Percentiles rank a stretch among this genome's conserved stretches.
Conservation (phyloP, 1,140 invertebrate genomes). For the Drosophila carrolli region DNA sequence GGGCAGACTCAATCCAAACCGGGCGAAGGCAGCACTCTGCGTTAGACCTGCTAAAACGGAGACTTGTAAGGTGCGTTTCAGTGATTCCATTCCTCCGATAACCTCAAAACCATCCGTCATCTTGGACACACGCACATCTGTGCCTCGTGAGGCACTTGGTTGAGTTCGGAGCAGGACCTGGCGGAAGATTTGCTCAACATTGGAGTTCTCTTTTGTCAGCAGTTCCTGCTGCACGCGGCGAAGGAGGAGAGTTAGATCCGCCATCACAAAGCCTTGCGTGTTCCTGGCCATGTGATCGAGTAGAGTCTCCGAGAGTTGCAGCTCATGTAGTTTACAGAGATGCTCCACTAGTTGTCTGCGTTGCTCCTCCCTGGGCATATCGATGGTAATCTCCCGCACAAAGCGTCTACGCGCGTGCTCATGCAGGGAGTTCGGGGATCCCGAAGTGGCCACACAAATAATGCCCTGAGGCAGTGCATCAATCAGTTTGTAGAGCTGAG, state of each 20-base stretch:
- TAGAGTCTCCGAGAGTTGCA: not conserved
- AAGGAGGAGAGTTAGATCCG: slow-evolving; percentile 63
- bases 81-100: slow-evolving; percentile 88
- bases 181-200: slow-evolving; percentile 39
- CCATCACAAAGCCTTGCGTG: slow-evolving; percentile 73
- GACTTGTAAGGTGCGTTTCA: slow-evolving; percentile 88
- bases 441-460: slow-evolving; percentile 84
- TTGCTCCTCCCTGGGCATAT: slow-evolving; percentile 86
- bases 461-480: slow-evolving; percentile 79
- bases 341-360: slow-evolving; percentile 45
- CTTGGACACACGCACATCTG: slow-evolving; percentile 85
- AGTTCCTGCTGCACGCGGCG: slow-evolving; percentile 51
- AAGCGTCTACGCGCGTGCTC: slow-evolving; percentile 81
- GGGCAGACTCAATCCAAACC: slow-evolving; percentile 87
- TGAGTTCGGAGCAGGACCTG: slow-evolving; percentile 24
- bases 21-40: slow-evolving; percentile 87
- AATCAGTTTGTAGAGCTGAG: slow-evolving; percentile 79
- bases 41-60: slow-evolving; percentile 88
- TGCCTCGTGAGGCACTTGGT: slow-evolving; percentile 86
- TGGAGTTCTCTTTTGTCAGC: slow-evolving; percentile 1
- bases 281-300: slow-evolving; percentile 59
- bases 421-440: slow-evolving; percentile 76
- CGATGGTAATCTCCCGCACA: slow-evolving; percentile 85
- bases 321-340: slow-evolving; percentile 21
- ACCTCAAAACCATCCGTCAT: slow-evolving; percentile 85